Base-by-base conservation (phyloP, 2,113 vertebrate species). In the Semicossyphus pulcher region DNA sequence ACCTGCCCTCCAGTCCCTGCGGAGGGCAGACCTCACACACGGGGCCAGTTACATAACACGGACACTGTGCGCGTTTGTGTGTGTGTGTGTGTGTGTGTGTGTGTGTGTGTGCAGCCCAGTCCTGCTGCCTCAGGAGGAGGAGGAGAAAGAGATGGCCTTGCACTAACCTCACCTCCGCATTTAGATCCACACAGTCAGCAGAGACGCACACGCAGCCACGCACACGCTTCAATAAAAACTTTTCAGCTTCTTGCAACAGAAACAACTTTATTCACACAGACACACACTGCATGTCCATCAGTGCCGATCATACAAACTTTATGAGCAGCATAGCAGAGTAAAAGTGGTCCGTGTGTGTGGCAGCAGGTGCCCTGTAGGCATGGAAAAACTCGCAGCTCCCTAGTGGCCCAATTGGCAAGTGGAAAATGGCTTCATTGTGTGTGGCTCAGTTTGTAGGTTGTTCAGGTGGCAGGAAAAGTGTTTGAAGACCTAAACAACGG, bases 71-170 rank as follows among this genome's bases (percentile, higher is more conserved):
- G 26, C 58, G 60, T 65, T 21, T 61, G 25, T 62, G 36, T 53
- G 54, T 58, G 64, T 52, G 41, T 57, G 29, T 53, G 23, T 11
- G 18, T 29, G 60, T 60, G 60, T 54, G 31, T 47, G 31, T 56
- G 59, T 71, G 68, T 73, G 76, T 78, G 56, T 71, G 66, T 81
- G 69, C 52, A 68, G 82, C 70, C 15, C 36, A 49, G 52, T 83
- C 87, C 74, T 85, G 87, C 88, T 91, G 75, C 81, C 87, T 91
- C 88, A 92, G 83, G 85, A 86, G 71, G 58, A 41, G 68, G 78
- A 66, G 71, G 58, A 78, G 77, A 81, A 82, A 85, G 70, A 78
- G 84, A 85, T 87, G 61, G 78, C 74, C 76, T 90, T 89, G 90
- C 88, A 84, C 66, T 85, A 81, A 87, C 86, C 84, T 88, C 76